Percentiles rank a stretch among this genome's conserved stretches.
Conservation (phyloP, 2,888 invertebrate species). For the Drosophila fungiperda region DNA sequence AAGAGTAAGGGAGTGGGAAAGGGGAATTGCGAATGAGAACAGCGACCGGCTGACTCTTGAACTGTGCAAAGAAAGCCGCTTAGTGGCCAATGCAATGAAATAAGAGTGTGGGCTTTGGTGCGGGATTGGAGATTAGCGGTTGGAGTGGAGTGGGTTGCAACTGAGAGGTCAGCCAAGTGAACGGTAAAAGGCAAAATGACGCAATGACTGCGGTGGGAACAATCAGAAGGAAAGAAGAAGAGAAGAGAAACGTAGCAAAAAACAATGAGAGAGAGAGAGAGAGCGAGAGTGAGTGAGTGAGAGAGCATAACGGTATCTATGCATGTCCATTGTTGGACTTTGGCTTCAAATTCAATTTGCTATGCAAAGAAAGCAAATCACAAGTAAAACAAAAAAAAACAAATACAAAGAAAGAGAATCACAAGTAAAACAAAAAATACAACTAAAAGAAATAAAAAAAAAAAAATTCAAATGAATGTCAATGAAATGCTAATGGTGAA, state of each 20-base stretch:
- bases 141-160: background rate
- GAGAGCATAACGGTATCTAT: constrained; percentile 5
- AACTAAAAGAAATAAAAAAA: constrained; percentile 1
- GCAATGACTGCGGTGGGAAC: too few species aligned
- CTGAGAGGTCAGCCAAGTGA: constrained; percentile 32
- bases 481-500: constrained; percentile 64
- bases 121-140: background rate
- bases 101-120: background rate
- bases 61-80: constrained; percentile 64
- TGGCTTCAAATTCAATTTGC: constrained; percentile 68
- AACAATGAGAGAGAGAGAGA: background rate
- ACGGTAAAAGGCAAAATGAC: constrained; percentile 23
- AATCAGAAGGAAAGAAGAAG: too few species aligned
- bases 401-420: constrained; percentile 3
- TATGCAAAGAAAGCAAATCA: constrained; percentile 58
- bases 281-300: background rate
- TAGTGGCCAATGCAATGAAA: constrained; percentile 52
- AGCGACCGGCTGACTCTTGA: constrained; percentile 58
- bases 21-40: background rate
- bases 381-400: constrained; percentile 47
- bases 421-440: constrained; percentile 43
- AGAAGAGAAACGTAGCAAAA: background rate
- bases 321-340: constrained; percentile 45
- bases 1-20: background rate
- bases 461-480: constrained; percentile 58